Conservation (phyloP, 1,140 invertebrate genomes). For the Polypedilum pembai region DNA sequence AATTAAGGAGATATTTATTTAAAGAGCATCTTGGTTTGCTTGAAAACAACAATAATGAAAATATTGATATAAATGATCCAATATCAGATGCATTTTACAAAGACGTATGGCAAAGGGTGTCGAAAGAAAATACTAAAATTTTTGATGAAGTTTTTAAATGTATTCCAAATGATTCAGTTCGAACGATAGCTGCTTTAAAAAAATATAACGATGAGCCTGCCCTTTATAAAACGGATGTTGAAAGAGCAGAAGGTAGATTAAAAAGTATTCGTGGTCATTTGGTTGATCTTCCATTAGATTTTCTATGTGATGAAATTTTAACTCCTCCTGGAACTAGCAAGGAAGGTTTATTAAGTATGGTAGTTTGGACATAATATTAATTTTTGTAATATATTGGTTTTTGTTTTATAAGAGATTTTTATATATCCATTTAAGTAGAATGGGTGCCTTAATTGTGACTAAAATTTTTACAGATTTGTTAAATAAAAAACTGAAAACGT, state of each 20-base stretch:
- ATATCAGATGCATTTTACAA: constrained; percentile 69
- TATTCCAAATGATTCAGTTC: constrained; percentile 71
- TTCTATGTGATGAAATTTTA: constrained; percentile 74
- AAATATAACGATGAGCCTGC: constrained; percentile 59
- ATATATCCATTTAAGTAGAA: no score
- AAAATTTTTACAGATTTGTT: no score
- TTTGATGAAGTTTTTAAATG: constrained; percentile 84
- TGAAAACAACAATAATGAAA: constrained; percentile 45
- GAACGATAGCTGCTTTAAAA: constrained; percentile 64
- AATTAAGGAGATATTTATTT: constrained; percentile 76
- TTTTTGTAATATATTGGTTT: no score
- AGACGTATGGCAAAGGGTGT: constrained; percentile 69
- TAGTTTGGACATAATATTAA: constrained; percentile 60
- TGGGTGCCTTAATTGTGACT: no score
- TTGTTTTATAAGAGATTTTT: no score
- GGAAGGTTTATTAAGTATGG: constrained; percentile 74
- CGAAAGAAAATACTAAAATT: constrained; percentile 71
- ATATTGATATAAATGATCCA: constrained; percentile 63
- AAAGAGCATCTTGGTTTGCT: constrained; percentile 75
- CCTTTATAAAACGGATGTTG: constrained; percentile 60
- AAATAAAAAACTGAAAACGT: no score
- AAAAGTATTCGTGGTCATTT: constrained; percentile 73
- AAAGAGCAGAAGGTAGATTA: constrained; percentile 59
- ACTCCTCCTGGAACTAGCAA: constrained; percentile 70
- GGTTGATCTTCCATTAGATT: constrained; percentile 77